A percentile compares a stretch with the other conserved stretches of the same genome.
phyloP scores from a whole-genome alignment of 2,797 vertebrate genomes.

The Philypnodon macrostomus region DNA sequence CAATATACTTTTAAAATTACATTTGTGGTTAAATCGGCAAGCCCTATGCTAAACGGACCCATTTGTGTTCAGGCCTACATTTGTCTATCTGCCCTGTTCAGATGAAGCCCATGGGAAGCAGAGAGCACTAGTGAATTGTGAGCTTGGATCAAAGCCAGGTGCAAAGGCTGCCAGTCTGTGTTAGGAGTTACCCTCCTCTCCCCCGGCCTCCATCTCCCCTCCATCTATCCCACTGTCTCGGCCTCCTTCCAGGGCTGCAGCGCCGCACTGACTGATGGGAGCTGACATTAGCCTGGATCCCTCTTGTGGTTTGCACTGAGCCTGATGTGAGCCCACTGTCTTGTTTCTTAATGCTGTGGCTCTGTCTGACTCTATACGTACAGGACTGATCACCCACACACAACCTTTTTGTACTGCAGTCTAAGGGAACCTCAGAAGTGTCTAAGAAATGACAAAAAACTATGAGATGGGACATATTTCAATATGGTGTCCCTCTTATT shows the following conservation, averaged over 20 bases:
- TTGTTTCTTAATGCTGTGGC: slow-evolving; percentile 46
- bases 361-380: slow-evolving; percentile 28
- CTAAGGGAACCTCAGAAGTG: slow-evolving; percentile 5
- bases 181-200: slow-evolving; percentile 59
- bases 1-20: no score
- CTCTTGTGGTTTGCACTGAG: slow-evolving; percentile 55
- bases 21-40: no score
- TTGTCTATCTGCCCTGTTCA: slow-evolving; percentile 16
- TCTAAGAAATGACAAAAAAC: not conserved
- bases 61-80: slow-evolving; percentile 19
- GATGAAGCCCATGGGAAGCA: slow-evolving; percentile 58
- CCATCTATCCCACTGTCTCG: slow-evolving; percentile 57
- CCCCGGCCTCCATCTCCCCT: slow-evolving; percentile 31
- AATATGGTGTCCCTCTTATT: no score
- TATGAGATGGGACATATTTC: no score
- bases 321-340: slow-evolving; percentile 44
- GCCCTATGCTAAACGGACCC: no score
- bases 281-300: slow-evolving; percentile 65
- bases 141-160: slow-evolving; percentile 74
- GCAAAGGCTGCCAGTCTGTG: slow-evolving; percentile 64
- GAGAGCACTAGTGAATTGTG: slow-evolving; percentile 54
- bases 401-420: slow-evolving; percentile 4
- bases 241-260: slow-evolving; percentile 54
- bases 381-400: slow-evolving; percentile 32
- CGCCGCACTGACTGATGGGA: slow-evolving; percentile 60